These are phyloP conservation scores for Drosophila multiciliata DNA, from an alignment of 2,888 invertebrate species.

Conservation along the genomic window DNA sequence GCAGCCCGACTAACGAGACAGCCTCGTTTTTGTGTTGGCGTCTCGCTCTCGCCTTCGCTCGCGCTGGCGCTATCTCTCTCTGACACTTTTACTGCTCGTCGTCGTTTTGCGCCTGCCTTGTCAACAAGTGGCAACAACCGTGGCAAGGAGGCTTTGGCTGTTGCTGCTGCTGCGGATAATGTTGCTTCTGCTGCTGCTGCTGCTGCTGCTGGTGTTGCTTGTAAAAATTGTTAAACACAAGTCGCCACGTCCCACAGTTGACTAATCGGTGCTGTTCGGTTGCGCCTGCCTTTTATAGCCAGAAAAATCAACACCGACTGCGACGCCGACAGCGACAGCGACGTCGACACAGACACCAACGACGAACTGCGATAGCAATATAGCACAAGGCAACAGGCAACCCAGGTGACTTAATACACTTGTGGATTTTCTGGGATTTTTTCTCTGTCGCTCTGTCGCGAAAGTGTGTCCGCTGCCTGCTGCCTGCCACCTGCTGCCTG, in stretches of 20 bases:
- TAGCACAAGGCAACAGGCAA: slow-evolving; percentile 72
- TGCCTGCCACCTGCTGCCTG: neutral
- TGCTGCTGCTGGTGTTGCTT: slow-evolving; percentile 16
- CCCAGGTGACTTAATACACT: slow-evolving; percentile 50
- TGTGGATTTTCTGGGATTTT: slow-evolving; percentile 17
- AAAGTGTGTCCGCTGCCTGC: slow-evolving; percentile 2
- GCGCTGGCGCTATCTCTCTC: neutral
- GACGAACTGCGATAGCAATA: slow-evolving; percentile 11
- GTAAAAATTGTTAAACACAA: slow-evolving; percentile 30
- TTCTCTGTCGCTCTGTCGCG: neutral
- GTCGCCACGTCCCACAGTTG: slow-evolving; percentile 57
- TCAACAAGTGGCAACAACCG: slow-evolving; percentile 59
- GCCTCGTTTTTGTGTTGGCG: slow-evolving; percentile 26
- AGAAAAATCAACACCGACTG: slow-evolving; percentile 12
- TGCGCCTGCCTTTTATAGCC: slow-evolving; percentile 64
- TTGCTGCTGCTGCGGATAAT: slow-evolving; percentile 13
- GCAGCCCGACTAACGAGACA: slow-evolving; percentile 62
- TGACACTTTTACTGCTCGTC: slow-evolving; percentile 12
- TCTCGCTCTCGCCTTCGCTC: slow-evolving; percentile 1
- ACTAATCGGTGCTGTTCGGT: slow-evolving; percentile 60
- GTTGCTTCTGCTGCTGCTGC: slow-evolving; percentile 8
- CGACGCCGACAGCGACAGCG: slow-evolving; percentile 14
- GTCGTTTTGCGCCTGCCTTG: slow-evolving; percentile 26
- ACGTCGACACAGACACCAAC: neutral
- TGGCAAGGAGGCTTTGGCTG: slow-evolving; percentile 5